These are phyloP conservation scores for Drosophila yooni DNA, from an alignment of 2,888 invertebrate species.

Conservation along the genomic window DNA sequence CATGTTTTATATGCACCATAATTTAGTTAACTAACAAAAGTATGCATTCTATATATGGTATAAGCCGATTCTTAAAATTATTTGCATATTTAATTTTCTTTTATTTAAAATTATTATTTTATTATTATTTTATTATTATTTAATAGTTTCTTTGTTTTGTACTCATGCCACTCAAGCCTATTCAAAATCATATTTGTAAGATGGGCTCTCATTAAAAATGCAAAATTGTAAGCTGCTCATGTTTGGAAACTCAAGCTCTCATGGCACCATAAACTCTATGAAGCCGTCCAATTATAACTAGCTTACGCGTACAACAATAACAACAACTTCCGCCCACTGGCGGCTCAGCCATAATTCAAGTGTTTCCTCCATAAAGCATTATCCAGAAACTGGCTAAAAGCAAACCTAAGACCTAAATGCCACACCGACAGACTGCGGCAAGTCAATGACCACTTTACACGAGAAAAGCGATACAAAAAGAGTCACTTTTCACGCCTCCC, in stretches of 20 bases:
- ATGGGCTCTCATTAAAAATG: not conserved
- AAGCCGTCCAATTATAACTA: constrained; percentile 16
- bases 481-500: constrained; percentile 67
- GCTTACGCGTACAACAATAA: constrained; percentile 5
- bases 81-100: not conserved
- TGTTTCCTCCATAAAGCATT: constrained; percentile 54
- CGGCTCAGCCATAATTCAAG: constrained; percentile 12
- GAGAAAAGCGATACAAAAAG: constrained; percentile 11
- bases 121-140: not conserved
- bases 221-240: constrained; percentile 3
- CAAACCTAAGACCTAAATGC: constrained; percentile 19
- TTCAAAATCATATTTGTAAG: not conserved
- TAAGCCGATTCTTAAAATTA: not conserved
- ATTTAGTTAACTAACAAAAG: not conserved
- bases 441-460: constrained; percentile 53
- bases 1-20: not conserved
- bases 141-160: not conserved
- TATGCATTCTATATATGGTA: not conserved
- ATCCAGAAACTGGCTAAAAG: constrained; percentile 18
- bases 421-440: constrained; percentile 8
- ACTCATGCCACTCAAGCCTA: not conserved
- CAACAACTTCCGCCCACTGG: constrained; percentile 28
- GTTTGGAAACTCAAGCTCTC: not conserved
- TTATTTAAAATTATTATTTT: not conserved
- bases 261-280: constrained; percentile 7